Evolutionary conservation across 2,888 invertebrate genomes (phyloP), one percentile per base, ranked within the genome.

Genomic region (Idaea dimidiata): DNA sequence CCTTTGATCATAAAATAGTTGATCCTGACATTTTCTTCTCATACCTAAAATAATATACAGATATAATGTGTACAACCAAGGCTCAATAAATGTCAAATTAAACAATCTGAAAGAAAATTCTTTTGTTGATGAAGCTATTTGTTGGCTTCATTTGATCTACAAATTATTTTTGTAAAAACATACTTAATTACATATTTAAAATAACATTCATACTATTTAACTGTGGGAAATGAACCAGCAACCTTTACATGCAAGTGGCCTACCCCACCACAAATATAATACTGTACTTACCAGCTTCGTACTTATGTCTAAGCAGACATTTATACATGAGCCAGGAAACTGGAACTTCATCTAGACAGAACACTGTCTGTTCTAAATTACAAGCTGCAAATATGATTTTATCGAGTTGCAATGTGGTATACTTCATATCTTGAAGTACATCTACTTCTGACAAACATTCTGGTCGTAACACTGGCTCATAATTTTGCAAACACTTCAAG

Each of bases 351-450:
- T 96, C 94, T 0, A 94, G 93, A 83, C 99, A 99, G 76, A 96
- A 95, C 60, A 93, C 93, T 60, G 96, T 95, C 62, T 97, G 94
- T 83, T 99, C 99, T 43, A 95, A 94, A 17, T 95, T 94, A 84
- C 99, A 99, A 0, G 98, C 97, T 75, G 97, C 95, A 89, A 96
- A 99, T 66, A 99, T 93, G 62, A 97, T 95, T 65, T 97, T 94
- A 83, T 99, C 99, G 64, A 98, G 88, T 82, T 97, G 97, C 62
- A 97, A 95, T 80, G 96, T 97, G 73, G 96, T 97, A 0, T 97
- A 95, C 85, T 99, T 99, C 72, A 99, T 94, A 86, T 98, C 98
- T 5, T 97, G 96, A 6, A 99, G 93, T 59, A 95, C 94, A 66
- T 96, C 93, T 7, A 99, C 95, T 81, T 98, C 96, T 64, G 94